Base-by-base conservation (phyloP, 2,888 invertebrate species). In the Mythimna impura region DNA sequence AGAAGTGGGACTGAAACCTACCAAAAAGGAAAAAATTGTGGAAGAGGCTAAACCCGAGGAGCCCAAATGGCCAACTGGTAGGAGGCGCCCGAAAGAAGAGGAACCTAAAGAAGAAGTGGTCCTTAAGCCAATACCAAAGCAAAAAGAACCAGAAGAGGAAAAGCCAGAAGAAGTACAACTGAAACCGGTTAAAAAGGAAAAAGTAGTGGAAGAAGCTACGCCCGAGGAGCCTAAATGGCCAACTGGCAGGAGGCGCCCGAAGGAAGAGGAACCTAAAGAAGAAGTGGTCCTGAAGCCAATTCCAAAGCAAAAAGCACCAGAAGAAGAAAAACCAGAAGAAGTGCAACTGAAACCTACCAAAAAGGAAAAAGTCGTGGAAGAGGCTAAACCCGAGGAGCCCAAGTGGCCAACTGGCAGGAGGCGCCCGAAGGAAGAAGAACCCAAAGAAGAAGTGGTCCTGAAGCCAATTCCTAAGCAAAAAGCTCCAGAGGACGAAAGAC, bases 381-480 rank as follows among this genome's bases (percentile, higher is more conserved):
- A 88, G 73, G 76, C 73, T 86, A 91, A 86, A 87, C 77, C 90
- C 22, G 92, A 91, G 71, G 92, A 93, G 61, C 90, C 93, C 78
- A 93, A 94, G 74, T 79, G 80, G 80, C 69, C 64, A 2, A 64
- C 69, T 0, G 80, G 79, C 7, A 80, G 68, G 52, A 81, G 83
- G 36, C 73, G 76, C 30, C 69, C 82, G 4, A 87, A 94, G 88
- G 94, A 92, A 89, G 77, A 92, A 85, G 68, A 93, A 88, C 83
- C 91, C 6, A 66, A 72, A 5, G 92, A 94, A 77, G 94, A 94
- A 86, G 54, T 89, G 0, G 80, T 91, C 25, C 85, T 94, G 76
- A 90, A 75, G 91, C 93, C 86, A 57, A n/a, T 94, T 66, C 89
- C 90, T 1, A 78, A 90, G 67, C 90, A 89, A 69, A 92, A 94